Conservation (phyloP, 2,888 invertebrate genomes). For the Hirtodrosophila histrioides region DNA sequence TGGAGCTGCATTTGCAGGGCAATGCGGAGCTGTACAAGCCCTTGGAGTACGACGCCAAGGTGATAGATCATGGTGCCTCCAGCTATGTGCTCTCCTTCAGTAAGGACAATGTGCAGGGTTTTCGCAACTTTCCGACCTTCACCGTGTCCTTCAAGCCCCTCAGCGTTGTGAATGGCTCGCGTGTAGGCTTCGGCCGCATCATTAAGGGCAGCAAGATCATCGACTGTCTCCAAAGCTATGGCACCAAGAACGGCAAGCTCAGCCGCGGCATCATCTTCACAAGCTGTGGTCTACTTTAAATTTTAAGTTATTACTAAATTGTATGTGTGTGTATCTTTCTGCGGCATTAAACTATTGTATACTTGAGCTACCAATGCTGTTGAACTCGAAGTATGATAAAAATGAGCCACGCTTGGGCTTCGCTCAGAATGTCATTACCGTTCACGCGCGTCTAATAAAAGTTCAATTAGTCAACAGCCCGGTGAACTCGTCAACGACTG, state of each 20-base stretch:
- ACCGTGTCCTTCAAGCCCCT: conserved; percentile 77
- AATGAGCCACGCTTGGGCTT: too few species aligned
- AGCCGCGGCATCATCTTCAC: conserved; percentile 63
- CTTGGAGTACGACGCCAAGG: conserved; percentile 62
- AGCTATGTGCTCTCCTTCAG: conserved; percentile 61
- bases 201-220: conserved; percentile 68
- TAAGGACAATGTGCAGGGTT: conserved; percentile 52
- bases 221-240: conserved; percentile 68
- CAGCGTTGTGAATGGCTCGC: conserved; percentile 63
- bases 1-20: conserved; percentile 33
- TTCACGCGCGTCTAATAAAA: conserved; percentile 26
- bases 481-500: conserved; percentile 16
- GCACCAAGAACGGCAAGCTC: conserved; percentile 79
- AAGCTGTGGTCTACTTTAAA: conserved; percentile 66
- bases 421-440: conserved; percentile 1
- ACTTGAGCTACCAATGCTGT: too few species aligned
- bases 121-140: conserved; percentile 52
- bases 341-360: too few species aligned
- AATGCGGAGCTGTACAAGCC: conserved; percentile 34
- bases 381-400: too few species aligned
- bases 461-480: conserved; percentile 41
- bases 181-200: conserved; percentile 76
- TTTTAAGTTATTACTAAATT: conserved; percentile 15
- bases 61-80: conserved; percentile 57
- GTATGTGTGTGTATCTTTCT: conserved; percentile 2